Base-by-base conservation (phyloP, 2,888 invertebrate genomes). In the Lagria hirta region DNA sequence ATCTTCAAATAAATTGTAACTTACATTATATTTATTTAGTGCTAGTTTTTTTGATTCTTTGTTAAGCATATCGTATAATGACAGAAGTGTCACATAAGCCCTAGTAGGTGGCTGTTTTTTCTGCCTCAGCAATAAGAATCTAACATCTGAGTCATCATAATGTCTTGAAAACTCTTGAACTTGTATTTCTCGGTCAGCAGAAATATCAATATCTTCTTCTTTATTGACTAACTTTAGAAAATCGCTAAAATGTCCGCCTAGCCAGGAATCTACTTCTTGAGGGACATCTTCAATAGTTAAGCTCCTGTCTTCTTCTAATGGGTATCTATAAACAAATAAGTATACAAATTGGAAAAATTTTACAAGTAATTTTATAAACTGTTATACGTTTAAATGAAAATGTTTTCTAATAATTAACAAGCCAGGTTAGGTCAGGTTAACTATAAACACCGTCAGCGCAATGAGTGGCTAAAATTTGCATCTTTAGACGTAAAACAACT, bases 21-120 rank as follows among this genome's bases (percentile, higher is more conserved):
- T 77, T 63, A 81, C 81, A 48, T 74, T 73, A 54, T 74, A 83
- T 54, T 81, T 81, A 3, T 79, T 79, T 3, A 82, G 72, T 18
- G 77, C 75, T 52, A 81, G 76, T 43, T 73, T 78, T 60, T 83
- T 83, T 1, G 83, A 79, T 46, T 84, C 84, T 49, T 83, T 78
- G 61, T 82, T 83, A 30, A 84, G 57, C 3, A 78, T 72, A 53
- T 84, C 84, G 60, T 84, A 84, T 16, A 84, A 62, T 12, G 78
- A 68, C 43, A 82, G 62, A 30, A 84, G 65, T 28, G 81, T 75
- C 32, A 82, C 71, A 44, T 82, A 79, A 0, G 83, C 77, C 1
- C 73, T 70, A 0, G 79, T 81, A 1, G 80, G 71, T 27, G 81
- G 79, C 1, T 74, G 69, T 57, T 76, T 78, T n/a, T 74, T 70